Conservation (phyloP, 2,113 vertebrate species). For the Amia ocellicauda region DNA sequence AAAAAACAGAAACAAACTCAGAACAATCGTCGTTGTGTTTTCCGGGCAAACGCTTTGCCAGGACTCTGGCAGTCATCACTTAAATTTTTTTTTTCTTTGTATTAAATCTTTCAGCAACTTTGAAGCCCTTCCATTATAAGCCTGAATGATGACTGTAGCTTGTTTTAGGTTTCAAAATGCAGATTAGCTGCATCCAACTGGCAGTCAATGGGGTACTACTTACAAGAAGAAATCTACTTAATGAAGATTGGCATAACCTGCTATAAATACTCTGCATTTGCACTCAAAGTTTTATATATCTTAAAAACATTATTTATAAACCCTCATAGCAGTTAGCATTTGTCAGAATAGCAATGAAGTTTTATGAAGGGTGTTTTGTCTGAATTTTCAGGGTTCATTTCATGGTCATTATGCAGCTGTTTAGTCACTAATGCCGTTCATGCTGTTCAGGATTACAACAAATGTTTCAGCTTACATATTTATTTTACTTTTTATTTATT, state of each 20-base stretch:
- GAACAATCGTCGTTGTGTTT: conserved; percentile 45
- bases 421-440: too few species aligned
- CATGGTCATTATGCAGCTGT: conserved; percentile 31
- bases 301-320: conserved; percentile 37
- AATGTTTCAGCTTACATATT: conserved; percentile 12
- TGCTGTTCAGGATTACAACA: conserved; percentile 18
- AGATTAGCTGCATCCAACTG: conserved; percentile 58
- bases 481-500: conserved; percentile 12
- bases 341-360: conserved; percentile 10
- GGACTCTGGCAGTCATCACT: conserved; percentile 49
- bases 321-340: conserved; percentile 11
- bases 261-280: conserved; percentile 22
- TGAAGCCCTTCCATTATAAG: conserved; percentile 45
- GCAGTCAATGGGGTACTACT: conserved; percentile 49
- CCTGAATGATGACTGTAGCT: conserved; percentile 36
- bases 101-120: conserved; percentile 49
- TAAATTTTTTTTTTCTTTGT: conserved; percentile 46
- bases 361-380: conserved; percentile 36
- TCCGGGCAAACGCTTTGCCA: conserved; percentile 41
- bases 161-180: conserved; percentile 48
- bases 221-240: conserved; percentile 48
- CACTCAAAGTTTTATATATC: conserved; percentile 29
- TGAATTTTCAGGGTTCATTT: conserved; percentile 32
- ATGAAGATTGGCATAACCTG: conserved; percentile 26
- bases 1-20: conserved; percentile 30